These are phyloP conservation scores for Zaprionus africanus DNA, from an alignment of 1,140 invertebrate species.

Conservation along the genomic window DNA sequence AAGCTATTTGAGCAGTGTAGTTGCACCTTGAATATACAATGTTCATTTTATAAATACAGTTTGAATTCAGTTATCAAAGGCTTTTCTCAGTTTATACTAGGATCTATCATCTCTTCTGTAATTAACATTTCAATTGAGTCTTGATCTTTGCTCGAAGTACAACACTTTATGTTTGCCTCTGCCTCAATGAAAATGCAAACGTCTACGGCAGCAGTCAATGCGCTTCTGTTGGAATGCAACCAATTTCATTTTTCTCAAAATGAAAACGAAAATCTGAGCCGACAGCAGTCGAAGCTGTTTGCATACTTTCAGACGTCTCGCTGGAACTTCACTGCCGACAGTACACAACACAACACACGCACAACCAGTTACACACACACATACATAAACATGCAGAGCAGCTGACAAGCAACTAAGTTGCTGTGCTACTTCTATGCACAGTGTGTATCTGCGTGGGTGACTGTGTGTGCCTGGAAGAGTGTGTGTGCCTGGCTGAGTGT, in stretches of 20 bases:
- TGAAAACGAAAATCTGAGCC: slow-evolving; percentile 58
- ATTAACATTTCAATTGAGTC: slow-evolving; percentile 20
- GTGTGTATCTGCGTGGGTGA: neutral
- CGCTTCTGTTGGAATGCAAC: slow-evolving; percentile 32
- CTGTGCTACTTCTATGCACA: slow-evolving; percentile 18
- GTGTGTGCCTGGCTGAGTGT: neutral
- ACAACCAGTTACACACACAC: neutral
- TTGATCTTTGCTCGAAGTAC: slow-evolving; percentile 12
- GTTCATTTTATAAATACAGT: no score
- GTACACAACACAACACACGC: neutral
- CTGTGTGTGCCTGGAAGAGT: slow-evolving; percentile 8
- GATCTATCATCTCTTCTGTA: no score
- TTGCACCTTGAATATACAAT: no score
- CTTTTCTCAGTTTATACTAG: no score
- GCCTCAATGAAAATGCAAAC: neutral
- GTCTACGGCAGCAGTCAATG: neutral
- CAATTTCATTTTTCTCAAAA: slow-evolving; percentile 48
- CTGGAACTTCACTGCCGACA: slow-evolving; percentile 13
- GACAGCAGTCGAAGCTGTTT: slow-evolving; percentile 60
- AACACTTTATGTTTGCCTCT: slow-evolving; percentile 34
- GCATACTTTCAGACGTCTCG: slow-evolving; percentile 60
- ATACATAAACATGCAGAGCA: neutral
- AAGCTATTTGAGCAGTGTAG: neutral
- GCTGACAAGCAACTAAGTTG: slow-evolving; percentile 45
- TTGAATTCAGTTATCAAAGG: no score